Conservation (phyloP, 2,113 vertebrate species). For the Cercopithecus mona region DNA sequence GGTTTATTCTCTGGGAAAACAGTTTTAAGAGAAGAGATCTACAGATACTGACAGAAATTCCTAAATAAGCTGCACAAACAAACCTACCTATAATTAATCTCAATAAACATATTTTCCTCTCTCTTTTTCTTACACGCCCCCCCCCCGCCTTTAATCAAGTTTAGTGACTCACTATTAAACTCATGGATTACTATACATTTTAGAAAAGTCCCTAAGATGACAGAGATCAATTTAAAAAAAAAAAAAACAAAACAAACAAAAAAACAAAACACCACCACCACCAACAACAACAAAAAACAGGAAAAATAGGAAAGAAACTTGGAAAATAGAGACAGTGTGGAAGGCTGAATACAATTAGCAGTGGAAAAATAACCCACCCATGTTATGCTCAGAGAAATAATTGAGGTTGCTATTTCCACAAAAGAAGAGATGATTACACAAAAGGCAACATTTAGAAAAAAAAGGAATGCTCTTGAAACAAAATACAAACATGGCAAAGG, state of each 20-base stretch:
- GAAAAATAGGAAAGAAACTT: background rate
- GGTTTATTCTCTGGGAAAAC: background rate
- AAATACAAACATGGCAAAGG: background rate
- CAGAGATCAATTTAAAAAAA: background rate
- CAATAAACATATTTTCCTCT: background rate
- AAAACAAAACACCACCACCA: no score
- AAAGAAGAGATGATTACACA: background rate
- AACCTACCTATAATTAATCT: background rate
- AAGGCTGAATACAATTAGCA: background rate
- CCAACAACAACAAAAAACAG: background rate
- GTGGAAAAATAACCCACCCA: background rate
- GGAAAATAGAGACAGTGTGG: background rate
- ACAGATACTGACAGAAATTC: background rate
- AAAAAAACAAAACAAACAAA: no score
- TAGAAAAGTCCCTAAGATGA: background rate
- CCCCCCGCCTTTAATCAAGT: background rate
- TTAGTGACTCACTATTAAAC: background rate
- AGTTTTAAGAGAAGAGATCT: background rate
- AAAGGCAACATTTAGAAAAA: background rate
- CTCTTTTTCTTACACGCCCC: no score
- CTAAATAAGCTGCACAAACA: background rate
- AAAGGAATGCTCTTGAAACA: background rate
- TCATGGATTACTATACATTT: background rate
- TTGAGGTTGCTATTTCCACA: background rate
- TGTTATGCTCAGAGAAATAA: background rate